These are phyloP conservation scores for Dyspetes luteomarginatus DNA, from an alignment of 2,888 invertebrate species.

Conservation along the genomic window DNA sequence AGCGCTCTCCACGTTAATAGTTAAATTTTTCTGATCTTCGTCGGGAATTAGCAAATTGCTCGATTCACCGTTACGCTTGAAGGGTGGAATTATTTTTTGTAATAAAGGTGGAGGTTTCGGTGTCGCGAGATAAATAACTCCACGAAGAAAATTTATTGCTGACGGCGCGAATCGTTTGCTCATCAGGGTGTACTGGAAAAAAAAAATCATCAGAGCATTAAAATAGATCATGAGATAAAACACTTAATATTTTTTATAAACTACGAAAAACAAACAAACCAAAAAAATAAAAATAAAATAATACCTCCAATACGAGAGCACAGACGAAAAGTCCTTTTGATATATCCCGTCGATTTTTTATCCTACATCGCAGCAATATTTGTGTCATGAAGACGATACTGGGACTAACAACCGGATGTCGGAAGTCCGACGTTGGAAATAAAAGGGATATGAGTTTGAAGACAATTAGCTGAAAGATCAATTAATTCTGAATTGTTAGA, in stretches of 20 bases:
- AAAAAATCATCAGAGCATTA: slow-evolving; percentile 44
- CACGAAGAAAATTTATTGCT: slow-evolving; percentile 91
- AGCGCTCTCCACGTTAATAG: slow-evolving; percentile 77
- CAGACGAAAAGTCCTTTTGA: slow-evolving; percentile 91
- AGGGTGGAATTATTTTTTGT: slow-evolving; percentile 88
- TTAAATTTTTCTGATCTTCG: slow-evolving; percentile 80
- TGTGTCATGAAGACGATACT: slow-evolving; percentile 92
- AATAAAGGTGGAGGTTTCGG: slow-evolving; percentile 86
- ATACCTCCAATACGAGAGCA: slow-evolving; percentile 89
- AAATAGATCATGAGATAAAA: background rate
- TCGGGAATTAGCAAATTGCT: slow-evolving; percentile 86
- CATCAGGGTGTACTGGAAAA: slow-evolving; percentile 88
- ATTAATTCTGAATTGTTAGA: background rate
- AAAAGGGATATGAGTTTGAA: slow-evolving; percentile 92
- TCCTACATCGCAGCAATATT: slow-evolving; percentile 88
- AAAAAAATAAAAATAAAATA: background rate
- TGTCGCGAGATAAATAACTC: slow-evolving; percentile 89
- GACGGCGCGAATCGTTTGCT: slow-evolving; percentile 94
- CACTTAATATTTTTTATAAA: background rate
- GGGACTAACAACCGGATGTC: slow-evolving; percentile 90
- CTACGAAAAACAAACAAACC: no score
- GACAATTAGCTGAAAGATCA: slow-evolving; percentile 86
- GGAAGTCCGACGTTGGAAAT: slow-evolving; percentile 95
- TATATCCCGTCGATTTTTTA: slow-evolving; percentile 88
- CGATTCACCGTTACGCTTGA: slow-evolving; percentile 85